Evolutionary conservation across 2,113 vertebrate genomes (phyloP).

Genomic region (Oreochromis aureus): DNA sequence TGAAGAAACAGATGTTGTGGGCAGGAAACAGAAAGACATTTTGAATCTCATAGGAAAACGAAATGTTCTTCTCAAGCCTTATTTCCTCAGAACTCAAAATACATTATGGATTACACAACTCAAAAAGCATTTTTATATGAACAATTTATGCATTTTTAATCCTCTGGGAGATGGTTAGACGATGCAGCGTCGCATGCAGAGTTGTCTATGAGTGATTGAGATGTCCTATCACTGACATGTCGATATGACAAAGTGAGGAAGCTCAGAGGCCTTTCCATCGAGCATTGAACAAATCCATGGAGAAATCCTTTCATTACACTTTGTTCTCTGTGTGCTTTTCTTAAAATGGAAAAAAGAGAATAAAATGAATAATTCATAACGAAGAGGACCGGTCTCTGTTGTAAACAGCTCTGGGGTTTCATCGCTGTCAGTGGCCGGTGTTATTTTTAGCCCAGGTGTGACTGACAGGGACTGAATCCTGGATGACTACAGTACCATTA

Average conservation of each 20-base stretch:
- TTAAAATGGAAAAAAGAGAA: slow-evolving; percentile 21
- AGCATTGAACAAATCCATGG: slow-evolving; percentile 26
- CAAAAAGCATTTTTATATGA: slow-evolving; percentile 24
- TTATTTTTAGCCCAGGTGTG: slow-evolving; percentile 59
- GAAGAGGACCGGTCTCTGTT: slow-evolving; percentile 36
- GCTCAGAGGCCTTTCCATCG: slow-evolving; percentile 20
- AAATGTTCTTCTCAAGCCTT: neutral
- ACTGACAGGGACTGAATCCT: slow-evolving; percentile 16
- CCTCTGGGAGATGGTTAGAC: neutral
- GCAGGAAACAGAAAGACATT: neutral
- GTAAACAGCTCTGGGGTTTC: slow-evolving; percentile 51
- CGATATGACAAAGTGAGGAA: slow-evolving; percentile 2
- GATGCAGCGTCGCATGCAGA: neutral
- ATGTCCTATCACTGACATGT: slow-evolving; percentile 18
- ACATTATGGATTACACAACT: slow-evolving; percentile 13
- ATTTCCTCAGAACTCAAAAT: neutral
- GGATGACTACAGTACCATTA: slow-evolving; percentile 21
- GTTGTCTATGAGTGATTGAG: slow-evolving; percentile 29
- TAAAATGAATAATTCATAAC: slow-evolving; percentile 60
- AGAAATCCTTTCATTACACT: slow-evolving; percentile 50
- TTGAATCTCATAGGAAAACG: neutral
- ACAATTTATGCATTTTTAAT: slow-evolving; percentile 18
- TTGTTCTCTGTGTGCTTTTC: slow-evolving; percentile 49
- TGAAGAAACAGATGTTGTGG: neutral
- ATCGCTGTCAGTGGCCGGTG: slow-evolving; percentile 11